phyloP scores from a whole-genome alignment of 2,113 vertebrate species.

The Empidonax traillii region DNA sequence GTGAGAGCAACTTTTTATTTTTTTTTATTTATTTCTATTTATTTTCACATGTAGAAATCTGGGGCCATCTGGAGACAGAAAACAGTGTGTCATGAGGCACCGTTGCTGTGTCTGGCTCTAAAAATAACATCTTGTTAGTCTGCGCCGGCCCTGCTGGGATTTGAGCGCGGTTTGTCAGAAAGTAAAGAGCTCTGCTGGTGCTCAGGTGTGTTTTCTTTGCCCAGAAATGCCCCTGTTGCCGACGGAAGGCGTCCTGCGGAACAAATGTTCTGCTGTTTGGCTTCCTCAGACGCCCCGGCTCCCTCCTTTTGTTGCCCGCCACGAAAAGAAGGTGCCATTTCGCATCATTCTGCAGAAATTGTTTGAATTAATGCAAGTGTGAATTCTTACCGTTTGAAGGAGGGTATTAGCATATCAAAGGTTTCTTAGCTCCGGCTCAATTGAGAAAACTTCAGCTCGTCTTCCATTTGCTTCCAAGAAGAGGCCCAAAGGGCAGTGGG shows the following conservation, averaged over 20 bases:
- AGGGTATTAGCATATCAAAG: slow-evolving; percentile 95
- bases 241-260: slow-evolving; percentile 65
- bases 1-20: not conserved
- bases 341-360: slow-evolving; percentile 85
- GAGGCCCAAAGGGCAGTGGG: slow-evolving; percentile 84
- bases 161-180: slow-evolving; percentile 24
- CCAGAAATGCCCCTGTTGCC: slow-evolving; percentile 36
- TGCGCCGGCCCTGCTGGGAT: slow-evolving; percentile 28
- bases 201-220: slow-evolving; percentile 71
- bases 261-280: slow-evolving; percentile 76
- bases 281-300: slow-evolving; percentile 68
- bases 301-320: slow-evolving; percentile 78
- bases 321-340: slow-evolving; percentile 81
- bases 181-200: slow-evolving; percentile 2
- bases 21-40: not conserved
- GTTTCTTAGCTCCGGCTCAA: slow-evolving; percentile 83
- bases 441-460: slow-evolving; percentile 84
- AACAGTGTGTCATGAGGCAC: slow-evolving; percentile 51
- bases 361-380: slow-evolving; percentile 89
- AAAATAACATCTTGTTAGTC: slow-evolving; percentile 28
- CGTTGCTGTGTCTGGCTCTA: slow-evolving; percentile 48
- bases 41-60: slow-evolving; percentile 50
- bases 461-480: slow-evolving; percentile 85
- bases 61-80: slow-evolving; percentile 66
- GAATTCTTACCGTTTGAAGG: slow-evolving; percentile 92